These are phyloP conservation scores for Metopolophium dirhodum DNA, from an alignment of 1,140 invertebrate species.

Conservation along the genomic window DNA sequence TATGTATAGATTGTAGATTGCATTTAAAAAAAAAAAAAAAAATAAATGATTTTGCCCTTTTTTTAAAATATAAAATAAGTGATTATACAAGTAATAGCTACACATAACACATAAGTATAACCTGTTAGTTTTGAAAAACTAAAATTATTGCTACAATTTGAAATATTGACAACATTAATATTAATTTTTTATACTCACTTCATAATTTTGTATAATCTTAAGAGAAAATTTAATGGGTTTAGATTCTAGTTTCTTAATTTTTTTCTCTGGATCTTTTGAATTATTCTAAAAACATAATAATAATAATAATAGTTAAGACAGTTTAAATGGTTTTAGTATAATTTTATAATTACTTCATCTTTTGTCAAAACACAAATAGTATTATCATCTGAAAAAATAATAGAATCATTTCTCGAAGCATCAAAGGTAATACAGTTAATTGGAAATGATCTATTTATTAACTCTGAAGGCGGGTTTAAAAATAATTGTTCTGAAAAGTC, in stretches of 20 bases:
- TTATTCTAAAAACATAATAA: neutral
- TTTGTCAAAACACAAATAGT: slow-evolving; percentile 71
- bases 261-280: slow-evolving; percentile 13
- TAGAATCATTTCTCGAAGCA: slow-evolving; percentile 66
- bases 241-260: slow-evolving; percentile 34
- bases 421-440: slow-evolving; percentile 69
- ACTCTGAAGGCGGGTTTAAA: slow-evolving; percentile 64
- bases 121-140: neutral
- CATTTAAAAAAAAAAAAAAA: too few species aligned
- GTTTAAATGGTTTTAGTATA: neutral
- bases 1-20: too few species aligned
- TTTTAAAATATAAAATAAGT: neutral
- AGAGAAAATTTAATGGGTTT: slow-evolving; percentile 50
- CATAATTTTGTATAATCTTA: slow-evolving; percentile 52
- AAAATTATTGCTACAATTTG: too few species aligned
- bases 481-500: slow-evolving; percentile 67
- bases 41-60: neutral
- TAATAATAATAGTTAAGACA: neutral
- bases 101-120: neutral
- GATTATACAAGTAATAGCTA: neutral
- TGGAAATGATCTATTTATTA: slow-evolving; percentile 64
- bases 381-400: slow-evolving; percentile 72
- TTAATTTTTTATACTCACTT: slow-evolving; percentile 61
- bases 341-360: neutral
- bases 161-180: neutral